phyloP scores from a whole-genome alignment of 2,113 vertebrate species.

The Marmota flaviventris region DNA sequence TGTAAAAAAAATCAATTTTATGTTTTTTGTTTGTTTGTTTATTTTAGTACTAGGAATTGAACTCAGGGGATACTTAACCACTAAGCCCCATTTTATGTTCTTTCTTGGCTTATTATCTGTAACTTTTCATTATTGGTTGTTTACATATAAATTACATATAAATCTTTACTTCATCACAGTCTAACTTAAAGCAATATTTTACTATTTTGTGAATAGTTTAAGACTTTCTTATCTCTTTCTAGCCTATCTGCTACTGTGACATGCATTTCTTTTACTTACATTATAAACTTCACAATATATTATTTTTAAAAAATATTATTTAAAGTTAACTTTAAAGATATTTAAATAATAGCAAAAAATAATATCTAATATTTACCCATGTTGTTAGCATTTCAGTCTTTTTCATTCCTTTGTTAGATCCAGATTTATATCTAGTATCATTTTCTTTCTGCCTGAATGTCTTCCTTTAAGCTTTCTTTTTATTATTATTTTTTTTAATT shows the following conservation, averaged over 20 bases:
- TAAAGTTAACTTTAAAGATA: not conserved
- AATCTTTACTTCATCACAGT: not conserved
- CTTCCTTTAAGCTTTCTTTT: not conserved
- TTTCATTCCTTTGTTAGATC: not conserved
- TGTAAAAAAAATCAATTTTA: too few species aligned
- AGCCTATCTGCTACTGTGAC: not conserved
- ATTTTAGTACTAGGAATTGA: too few species aligned
- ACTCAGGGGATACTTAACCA: too few species aligned
- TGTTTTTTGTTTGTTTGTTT: too few species aligned
- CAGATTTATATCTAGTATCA: not conserved
- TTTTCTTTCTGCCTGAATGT: not conserved
- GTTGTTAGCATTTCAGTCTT: not conserved
- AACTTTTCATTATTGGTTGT: not conserved
- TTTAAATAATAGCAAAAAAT: not conserved
- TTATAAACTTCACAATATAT: not conserved
- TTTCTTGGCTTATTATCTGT: not conserved
- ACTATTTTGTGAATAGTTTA: not conserved
- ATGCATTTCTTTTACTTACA: not conserved
- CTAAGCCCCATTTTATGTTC: not conserved
- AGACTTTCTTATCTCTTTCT: not conserved
- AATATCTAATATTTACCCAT: not conserved
- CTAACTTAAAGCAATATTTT: not conserved
- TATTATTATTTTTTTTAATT: too few species aligned
- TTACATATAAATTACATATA: not conserved
- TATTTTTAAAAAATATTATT: not conserved